These are phyloP conservation scores for Oscheius sp. DNA, from an alignment of 2,888 invertebrate genomes.

Conservation along the genomic window DNA sequence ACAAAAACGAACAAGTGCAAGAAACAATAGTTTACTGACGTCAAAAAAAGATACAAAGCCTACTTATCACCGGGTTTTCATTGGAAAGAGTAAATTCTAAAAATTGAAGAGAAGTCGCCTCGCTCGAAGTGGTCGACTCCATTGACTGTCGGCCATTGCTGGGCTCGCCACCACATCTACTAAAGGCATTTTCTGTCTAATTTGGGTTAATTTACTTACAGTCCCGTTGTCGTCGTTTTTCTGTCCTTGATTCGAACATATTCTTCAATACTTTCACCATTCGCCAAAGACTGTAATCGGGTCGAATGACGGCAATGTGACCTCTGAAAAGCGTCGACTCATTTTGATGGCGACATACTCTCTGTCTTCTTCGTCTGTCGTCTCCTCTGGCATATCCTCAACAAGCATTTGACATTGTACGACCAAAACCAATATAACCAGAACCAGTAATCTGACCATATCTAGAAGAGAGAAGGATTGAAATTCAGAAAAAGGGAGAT, in stretches of 20 bases:
- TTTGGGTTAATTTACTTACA: conserved; percentile 3
- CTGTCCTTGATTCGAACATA: conserved; percentile 46
- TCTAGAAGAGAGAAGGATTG: conserved; percentile 13
- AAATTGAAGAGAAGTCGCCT: conserved; percentile 32
- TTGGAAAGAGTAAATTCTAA: neutral
- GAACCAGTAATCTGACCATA: conserved; percentile 4
- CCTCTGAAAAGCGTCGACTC: conserved; percentile 37
- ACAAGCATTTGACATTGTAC: neutral
- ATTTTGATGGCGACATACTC: neutral
- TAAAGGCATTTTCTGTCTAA: neutral
- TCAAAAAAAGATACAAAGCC: neutral
- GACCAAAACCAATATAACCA: neutral
- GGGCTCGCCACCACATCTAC: neutral
- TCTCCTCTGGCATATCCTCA: neutral
- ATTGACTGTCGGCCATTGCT: neutral
- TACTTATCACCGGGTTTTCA: neutral
- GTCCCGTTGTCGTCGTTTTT: conserved; percentile 22
- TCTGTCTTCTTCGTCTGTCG: neutral
- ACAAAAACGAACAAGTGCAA: neutral
- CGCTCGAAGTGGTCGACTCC: conserved; percentile 21
- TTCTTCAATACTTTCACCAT: conserved; percentile 50
- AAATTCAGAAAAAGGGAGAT: conserved; percentile 8
- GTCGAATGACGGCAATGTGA: conserved; percentile 48
- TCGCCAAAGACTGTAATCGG: conserved; percentile 52
- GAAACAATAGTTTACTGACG: neutral